These are phyloP conservation scores for Homarus gammarus DNA, from an alignment of 2,888 invertebrate genomes.

Conservation along the genomic window DNA sequence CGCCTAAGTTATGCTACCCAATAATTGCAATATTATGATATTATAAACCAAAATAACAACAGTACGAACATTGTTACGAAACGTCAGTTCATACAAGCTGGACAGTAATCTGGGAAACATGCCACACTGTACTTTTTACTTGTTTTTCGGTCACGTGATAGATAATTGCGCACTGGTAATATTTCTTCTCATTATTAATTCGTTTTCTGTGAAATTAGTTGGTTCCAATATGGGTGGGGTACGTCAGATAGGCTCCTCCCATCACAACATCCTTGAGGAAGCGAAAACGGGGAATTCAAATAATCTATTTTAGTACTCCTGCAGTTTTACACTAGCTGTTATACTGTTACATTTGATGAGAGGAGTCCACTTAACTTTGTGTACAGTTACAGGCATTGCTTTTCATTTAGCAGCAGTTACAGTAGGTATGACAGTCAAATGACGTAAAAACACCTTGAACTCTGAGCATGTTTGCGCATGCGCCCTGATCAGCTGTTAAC, in stretches of 20 bases:
- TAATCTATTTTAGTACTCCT: background rate
- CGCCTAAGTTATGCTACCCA: too few species aligned
- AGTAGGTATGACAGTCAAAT: conserved; percentile 47
- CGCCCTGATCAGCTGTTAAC: conserved; percentile 70
- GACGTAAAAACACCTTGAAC: conserved; percentile 67
- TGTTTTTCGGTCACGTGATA: background rate
- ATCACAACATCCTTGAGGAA: conserved; percentile 1
- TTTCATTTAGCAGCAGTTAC: background rate
- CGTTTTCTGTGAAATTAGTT: conserved; percentile 6
- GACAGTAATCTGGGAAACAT: too few species aligned
- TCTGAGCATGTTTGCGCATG: conserved; percentile 61
- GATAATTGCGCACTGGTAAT: background rate
- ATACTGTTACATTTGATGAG: background rate
- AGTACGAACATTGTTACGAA: too few species aligned
- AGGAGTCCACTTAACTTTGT: background rate
- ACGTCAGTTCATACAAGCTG: too few species aligned
- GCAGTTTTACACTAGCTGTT: background rate
- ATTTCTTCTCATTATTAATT: background rate
- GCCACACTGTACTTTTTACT: too few species aligned
- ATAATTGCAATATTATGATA: too few species aligned
- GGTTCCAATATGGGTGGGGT: conserved; percentile 14
- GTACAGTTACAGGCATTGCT: background rate
- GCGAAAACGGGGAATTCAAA: background rate
- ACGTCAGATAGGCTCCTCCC: background rate
- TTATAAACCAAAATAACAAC: too few species aligned